phyloP scores from a whole-genome alignment of 2,888 invertebrate species.

The Ectobius pallidus region DNA sequence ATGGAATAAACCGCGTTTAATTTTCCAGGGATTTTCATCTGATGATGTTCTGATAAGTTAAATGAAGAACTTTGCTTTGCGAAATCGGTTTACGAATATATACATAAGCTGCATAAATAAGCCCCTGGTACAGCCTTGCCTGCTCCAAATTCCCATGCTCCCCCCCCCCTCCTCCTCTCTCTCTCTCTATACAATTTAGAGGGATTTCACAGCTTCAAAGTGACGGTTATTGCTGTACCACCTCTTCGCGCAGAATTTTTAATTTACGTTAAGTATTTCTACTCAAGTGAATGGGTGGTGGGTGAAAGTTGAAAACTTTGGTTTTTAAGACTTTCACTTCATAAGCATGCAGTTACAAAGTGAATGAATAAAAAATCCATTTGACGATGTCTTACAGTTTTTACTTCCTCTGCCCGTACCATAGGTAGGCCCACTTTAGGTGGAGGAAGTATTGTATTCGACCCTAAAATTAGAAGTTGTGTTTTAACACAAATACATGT shows the following conservation, averaged over 20 bases:
- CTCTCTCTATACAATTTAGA: slow-evolving; percentile 10
- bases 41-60: slow-evolving; percentile 33
- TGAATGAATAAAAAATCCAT: neutral
- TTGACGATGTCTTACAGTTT: neutral
- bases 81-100: slow-evolving; percentile 30
- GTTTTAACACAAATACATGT: too few species aligned
- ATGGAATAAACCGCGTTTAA: slow-evolving; percentile 18
- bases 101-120: slow-evolving; percentile 27
- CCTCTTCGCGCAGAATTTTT: slow-evolving; percentile 14
- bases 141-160: neutral
- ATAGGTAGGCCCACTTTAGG: too few species aligned
- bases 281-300: too few species aligned
- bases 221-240: slow-evolving; percentile 21
- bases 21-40: slow-evolving; percentile 35
- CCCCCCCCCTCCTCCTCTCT: too few species aligned
- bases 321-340: slow-evolving; percentile 19
- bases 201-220: slow-evolving; percentile 24
- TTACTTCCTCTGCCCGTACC: too few species aligned
- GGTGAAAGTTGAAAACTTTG: slow-evolving; percentile 15
- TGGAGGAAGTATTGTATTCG: too few species aligned
- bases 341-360: too few species aligned
- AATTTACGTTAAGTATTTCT: slow-evolving; percentile 11
- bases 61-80: slow-evolving; percentile 25
- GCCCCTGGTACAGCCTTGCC: too few species aligned
- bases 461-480: too few species aligned